Base-by-base conservation (phyloP, 1,140 invertebrate genomes). In the Hylaeus anthracinus region DNA sequence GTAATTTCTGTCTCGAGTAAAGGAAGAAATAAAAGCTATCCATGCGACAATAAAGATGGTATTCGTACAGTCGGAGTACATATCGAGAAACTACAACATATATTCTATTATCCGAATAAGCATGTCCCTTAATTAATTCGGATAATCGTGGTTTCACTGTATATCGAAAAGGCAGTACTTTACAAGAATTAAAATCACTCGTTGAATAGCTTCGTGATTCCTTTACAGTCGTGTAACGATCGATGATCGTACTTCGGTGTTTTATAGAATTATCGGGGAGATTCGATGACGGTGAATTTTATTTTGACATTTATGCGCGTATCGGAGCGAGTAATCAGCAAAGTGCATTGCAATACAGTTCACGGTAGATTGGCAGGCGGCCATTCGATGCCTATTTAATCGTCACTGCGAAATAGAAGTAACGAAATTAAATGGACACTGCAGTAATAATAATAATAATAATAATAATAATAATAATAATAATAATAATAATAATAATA, bases 401-500 rank as follows among this genome's bases (percentile, higher is more conserved):
- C 71, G 65, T 65, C 55, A 56, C 56, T 51, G 67, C 26, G 26
- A 71, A 71, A 75, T 84, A 73, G 72, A 79, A 76, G 37, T 76
- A 60, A 58, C 56, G 56, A 84, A 72, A 84, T 84, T 84, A 85
- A 85, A 85, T 85, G 79, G 78, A 63, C 72, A 15, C 55, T 61
- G 14, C 48, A 60, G 41, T 45, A 41, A 66, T 69, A 51, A 75
- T 72, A 81, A 72, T 85, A 69, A 72, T 80, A 72, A 80, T 61
- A 56, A 70, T 48, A 67, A 81, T 75, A 73, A 63, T 63, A 26
- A 26, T 26, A 60, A 43, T 45, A 41, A 66, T 69, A 51, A 75
- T 72, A 81, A 72, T 85, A 69, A 81, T 75, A 73, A 63, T 63
- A 26, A 26, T 26, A 60, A 43, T 45, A 41, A 66, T 69, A 51